Evolutionary conservation across 2,888 invertebrate genomes (phyloP).

Genomic region (Spodoptera picta): DNA sequence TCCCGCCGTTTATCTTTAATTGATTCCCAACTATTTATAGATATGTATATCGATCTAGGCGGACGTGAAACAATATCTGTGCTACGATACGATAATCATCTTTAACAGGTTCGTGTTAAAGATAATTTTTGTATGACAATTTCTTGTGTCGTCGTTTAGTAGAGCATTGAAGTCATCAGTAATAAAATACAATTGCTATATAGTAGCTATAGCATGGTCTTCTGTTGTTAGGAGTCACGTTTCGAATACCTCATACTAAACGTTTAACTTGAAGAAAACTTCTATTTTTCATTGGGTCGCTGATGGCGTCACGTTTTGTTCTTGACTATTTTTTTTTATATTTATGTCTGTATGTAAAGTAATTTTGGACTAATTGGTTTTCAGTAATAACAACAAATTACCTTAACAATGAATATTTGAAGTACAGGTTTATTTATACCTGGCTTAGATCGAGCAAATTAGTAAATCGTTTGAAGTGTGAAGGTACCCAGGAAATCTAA

Average conservation of each 20-base stretch:
- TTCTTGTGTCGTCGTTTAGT: too few species aligned
- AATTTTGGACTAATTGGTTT: too few species aligned
- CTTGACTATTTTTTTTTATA: background rate
- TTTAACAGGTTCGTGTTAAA: slow-evolving; percentile 1
- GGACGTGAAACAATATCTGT: background rate
- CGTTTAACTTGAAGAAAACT: slow-evolving; percentile 4
- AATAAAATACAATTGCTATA: slow-evolving; percentile 17
- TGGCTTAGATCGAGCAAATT: too few species aligned
- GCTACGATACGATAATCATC: slow-evolving; percentile 4
- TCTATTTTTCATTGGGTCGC: background rate
- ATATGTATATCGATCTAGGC: slow-evolving; percentile 8
- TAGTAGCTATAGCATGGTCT: background rate
- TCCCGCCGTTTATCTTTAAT: slow-evolving; percentile 58
- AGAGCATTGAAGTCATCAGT: slow-evolving; percentile 4
- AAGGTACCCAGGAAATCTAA: too few species aligned
- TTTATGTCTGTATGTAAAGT: too few species aligned
- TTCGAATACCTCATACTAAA: background rate
- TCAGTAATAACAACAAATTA: too few species aligned
- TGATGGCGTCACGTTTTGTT: too few species aligned
- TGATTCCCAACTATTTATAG: slow-evolving; percentile 55
- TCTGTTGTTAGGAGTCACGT: background rate
- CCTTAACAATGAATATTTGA: too few species aligned
- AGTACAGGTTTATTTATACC: too few species aligned
- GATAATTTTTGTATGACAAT: too few species aligned
- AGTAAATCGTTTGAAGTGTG: too few species aligned